Conservation (phyloP, 23 tunicate species). For the Phallusia fumigata region DNA sequence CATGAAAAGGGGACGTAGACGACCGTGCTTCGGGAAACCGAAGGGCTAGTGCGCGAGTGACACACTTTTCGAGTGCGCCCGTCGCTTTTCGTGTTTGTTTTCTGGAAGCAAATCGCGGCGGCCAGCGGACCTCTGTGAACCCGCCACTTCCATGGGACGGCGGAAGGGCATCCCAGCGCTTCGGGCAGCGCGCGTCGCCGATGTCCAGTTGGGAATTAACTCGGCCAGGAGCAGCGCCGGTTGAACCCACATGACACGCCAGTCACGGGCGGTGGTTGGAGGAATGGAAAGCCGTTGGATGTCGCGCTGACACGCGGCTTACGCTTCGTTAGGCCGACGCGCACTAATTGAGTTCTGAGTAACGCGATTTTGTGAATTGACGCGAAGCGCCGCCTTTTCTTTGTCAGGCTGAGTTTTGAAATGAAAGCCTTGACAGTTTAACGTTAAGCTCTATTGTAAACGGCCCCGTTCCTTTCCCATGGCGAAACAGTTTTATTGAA, state of each 20-base stretch:
- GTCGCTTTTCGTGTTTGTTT: not conserved
- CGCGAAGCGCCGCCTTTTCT: not conserved
- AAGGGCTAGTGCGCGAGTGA: conserved; percentile 3
- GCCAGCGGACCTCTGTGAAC: not conserved
- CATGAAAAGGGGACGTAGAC: not conserved
- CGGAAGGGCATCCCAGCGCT: not conserved
- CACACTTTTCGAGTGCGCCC: not conserved
- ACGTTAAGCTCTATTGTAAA: too few relatives aligned
- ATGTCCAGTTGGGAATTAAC: not conserved
- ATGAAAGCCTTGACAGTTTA: too few relatives aligned
- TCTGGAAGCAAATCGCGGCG: not conserved
- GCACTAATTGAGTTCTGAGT: not conserved
- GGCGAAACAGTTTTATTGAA: too few relatives aligned
- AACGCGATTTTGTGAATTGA: conserved; percentile 3
- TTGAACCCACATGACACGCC: not conserved
- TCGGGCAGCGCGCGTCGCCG: too few relatives aligned
- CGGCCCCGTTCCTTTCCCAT: too few relatives aligned
- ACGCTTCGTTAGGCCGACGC: not conserved
- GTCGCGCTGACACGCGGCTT: not conserved
- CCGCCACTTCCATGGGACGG: not conserved
- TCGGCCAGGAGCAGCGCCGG: not conserved
- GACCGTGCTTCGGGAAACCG: not conserved
- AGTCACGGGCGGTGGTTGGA: too few relatives aligned
- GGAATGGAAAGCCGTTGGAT: conserved; percentile 1
- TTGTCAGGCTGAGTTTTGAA: too few relatives aligned